A percentile compares a stretch with the other conserved stretches of the same genome.
phyloP scores from a whole-genome alignment of 2,113 vertebrate species.

The Electrona antarctica region DNA sequence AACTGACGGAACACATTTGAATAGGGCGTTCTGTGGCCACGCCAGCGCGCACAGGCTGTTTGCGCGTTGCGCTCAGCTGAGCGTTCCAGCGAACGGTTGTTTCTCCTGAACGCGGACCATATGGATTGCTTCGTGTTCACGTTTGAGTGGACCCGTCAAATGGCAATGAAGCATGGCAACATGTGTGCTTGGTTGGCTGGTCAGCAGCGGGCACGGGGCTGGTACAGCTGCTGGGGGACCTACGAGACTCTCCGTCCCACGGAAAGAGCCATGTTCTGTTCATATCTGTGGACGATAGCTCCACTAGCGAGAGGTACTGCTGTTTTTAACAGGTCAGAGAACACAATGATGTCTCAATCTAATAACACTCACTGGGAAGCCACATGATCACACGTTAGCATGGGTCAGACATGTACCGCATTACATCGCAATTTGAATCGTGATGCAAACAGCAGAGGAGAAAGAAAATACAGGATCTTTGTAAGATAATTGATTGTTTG shows the following conservation, averaged over 20 bases:
- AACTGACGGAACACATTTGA: slow-evolving; percentile 57
- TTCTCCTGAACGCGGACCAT: slow-evolving; percentile 46
- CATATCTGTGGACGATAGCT: slow-evolving; percentile 23
- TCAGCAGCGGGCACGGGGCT: not conserved
- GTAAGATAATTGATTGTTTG: too few species aligned
- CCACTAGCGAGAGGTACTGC: slow-evolving; percentile 28
- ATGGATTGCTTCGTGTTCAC: slow-evolving; percentile 39
- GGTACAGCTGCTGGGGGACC: slow-evolving; percentile 6
- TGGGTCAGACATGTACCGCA: too few species aligned
- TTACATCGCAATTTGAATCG: too few species aligned
- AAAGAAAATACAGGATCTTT: too few species aligned
- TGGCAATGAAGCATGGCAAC: slow-evolving; percentile 23
- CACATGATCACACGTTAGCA: too few species aligned
- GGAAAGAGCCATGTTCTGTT: slow-evolving; percentile 4
- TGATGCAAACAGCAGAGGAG: too few species aligned
- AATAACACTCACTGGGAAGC: too few species aligned
- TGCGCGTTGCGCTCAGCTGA: slow-evolving; percentile 46
- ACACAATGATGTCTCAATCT: not conserved
- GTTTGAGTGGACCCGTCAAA: slow-evolving; percentile 50
- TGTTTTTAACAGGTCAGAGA: not conserved
- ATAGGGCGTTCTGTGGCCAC: not conserved
- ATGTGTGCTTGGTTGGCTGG: slow-evolving; percentile 30
- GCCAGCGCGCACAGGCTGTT: slow-evolving; percentile 18
- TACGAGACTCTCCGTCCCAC: not conserved
- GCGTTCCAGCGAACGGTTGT: not conserved